Base-by-base conservation (phyloP, 2,888 invertebrate genomes). In the Dermolepida albohirtum region DNA sequence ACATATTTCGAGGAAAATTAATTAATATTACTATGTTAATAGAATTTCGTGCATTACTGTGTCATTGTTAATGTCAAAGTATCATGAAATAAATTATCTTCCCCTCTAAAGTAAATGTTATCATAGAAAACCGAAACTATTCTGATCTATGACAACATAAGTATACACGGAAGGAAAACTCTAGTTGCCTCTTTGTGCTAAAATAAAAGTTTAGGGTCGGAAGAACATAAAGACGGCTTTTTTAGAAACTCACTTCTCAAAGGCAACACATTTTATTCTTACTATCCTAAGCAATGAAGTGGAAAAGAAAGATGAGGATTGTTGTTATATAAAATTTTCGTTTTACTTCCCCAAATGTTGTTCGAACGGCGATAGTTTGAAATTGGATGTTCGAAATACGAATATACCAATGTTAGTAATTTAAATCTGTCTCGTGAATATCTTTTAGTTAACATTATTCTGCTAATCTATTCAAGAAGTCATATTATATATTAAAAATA, bases 191-290 rank as follows among this genome's bases (percentile, higher is more conserved):
- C 44, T 44, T 43, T 29, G 22, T 29, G n/a, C 44, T 59, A 44
- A 59, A 59, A 59, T 59, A 59, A 59, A 59, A 59, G 59, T 59
- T 59, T 59, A 44, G 59, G 59, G 59, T 44, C 44, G 59, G 44
- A 12, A 59, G 59, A 59, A 27, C 59, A 59, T 59, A 59, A 59
- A 59, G 59, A 59, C 44, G 44, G 59, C 29, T 59, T 44, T 59
- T 59, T 44, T 47, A 47, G 27, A 43, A 27, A 59, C 59, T 59
- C 59, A 29, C 44, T 59, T 44, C 44, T 59, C 59, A 14, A 29
- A 44, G 59, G 29, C 44, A 59, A 44, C 59, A 47, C 59, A 59
- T 59, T 59, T 59, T 59, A 59, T 59, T 59, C 44, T 43, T 59
- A 59, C 59, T 44, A 59, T 44, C 59, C 59, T 12, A 27, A 44